phyloP scores from a whole-genome alignment of 2,888 invertebrate species.

The Drosophila imparisetae region DNA sequence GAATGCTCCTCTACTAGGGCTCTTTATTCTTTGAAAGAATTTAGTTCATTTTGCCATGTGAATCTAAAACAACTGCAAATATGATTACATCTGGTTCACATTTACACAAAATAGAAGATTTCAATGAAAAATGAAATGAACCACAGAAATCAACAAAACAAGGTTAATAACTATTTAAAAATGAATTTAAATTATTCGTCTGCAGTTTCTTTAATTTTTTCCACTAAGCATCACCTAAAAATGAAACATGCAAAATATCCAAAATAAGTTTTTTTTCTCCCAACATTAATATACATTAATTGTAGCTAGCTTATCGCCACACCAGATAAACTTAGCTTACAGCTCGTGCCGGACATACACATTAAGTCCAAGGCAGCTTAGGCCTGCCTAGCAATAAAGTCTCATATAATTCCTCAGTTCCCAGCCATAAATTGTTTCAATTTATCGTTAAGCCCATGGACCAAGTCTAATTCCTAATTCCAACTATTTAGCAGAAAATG shows the following conservation, averaged over 20 bases:
- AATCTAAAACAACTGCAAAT: background rate
- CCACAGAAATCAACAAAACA: background rate
- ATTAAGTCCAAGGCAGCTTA: slow-evolving; percentile 5
- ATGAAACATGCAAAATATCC: background rate
- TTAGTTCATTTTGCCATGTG: background rate
- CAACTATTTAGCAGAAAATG: slow-evolving; percentile 64
- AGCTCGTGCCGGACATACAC: background rate
- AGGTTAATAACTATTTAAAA: too few species aligned
- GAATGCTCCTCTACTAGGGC: background rate
- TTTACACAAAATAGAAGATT: background rate
- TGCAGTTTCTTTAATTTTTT: background rate
- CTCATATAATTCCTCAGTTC: slow-evolving; percentile 14
- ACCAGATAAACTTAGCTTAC: background rate
- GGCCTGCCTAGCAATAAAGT: slow-evolving; percentile 20
- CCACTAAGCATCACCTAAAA: background rate
- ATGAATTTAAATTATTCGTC: background rate
- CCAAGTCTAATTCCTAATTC: slow-evolving; percentile 52
- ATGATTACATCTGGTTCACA: background rate
- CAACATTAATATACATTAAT: background rate
- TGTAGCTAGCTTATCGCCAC: slow-evolving; percentile 1
- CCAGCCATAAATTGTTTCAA: slow-evolving; percentile 49
- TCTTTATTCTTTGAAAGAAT: background rate
- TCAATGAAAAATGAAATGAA: background rate
- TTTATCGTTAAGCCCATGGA: slow-evolving; percentile 52
- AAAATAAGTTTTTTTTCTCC: background rate